phyloP scores from a whole-genome alignment of 1,140 invertebrate species.

The Trinorchestia longiramus region DNA sequence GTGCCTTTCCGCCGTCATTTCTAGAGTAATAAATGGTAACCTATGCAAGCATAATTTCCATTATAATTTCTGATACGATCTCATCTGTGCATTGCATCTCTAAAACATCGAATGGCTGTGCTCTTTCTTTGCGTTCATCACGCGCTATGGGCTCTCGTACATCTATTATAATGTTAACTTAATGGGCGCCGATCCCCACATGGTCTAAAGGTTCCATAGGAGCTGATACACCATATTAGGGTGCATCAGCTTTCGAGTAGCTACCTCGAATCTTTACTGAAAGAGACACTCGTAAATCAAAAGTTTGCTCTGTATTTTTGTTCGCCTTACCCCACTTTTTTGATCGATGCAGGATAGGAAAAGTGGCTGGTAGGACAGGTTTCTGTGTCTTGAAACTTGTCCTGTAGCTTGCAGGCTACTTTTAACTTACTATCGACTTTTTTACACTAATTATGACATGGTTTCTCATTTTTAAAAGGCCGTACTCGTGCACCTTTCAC shows the following conservation, averaged over 20 bases:
- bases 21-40: not conserved
- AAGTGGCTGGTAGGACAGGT: not conserved
- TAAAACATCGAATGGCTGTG: not conserved
- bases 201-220: not conserved
- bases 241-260: not conserved
- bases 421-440: not conserved
- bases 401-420: not conserved
- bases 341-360: not conserved
- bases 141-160: not conserved
- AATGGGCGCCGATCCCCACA: not conserved
- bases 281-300: not conserved
- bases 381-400: not conserved
- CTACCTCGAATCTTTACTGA: not conserved
- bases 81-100: not conserved
- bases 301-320: not conserved
- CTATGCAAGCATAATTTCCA: not conserved
- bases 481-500: not conserved
- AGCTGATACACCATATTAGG: not conserved
- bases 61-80: not conserved
- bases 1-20: not conserved
- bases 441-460: not conserved
- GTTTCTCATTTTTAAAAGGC: not conserved
- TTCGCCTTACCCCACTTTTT: not conserved
- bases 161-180: not conserved
- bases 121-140: not conserved